These are phyloP conservation scores for Megalopta genalis DNA, from an alignment of 1,140 invertebrate species.

Conservation along the genomic window DNA sequence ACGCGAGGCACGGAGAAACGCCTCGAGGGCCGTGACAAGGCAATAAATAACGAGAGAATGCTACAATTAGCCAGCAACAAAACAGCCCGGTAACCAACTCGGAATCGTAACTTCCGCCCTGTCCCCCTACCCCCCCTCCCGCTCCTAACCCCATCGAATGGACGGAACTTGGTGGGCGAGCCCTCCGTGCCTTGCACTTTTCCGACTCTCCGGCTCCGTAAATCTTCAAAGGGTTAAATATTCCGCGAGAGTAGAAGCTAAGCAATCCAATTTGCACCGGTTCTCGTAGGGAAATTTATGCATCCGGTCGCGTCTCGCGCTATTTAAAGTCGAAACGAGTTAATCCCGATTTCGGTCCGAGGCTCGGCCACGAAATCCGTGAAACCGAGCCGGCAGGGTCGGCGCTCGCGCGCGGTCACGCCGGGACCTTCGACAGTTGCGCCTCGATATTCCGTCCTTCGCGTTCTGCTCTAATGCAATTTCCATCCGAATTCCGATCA, in stretches of 20 bases:
- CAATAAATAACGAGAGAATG: constrained; percentile 1
- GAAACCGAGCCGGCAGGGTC: too few relatives aligned
- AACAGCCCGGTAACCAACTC: background rate
- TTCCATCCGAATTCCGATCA: too few relatives aligned
- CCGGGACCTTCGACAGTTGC: too few relatives aligned
- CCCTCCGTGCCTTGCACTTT: background rate
- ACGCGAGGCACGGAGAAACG: background rate
- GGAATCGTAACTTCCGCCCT: constrained; percentile 14
- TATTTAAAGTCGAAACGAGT: constrained; percentile 7
- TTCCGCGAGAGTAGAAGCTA: background rate
- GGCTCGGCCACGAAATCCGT: background rate
- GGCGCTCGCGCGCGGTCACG: too few relatives aligned
- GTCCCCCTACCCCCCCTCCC: too few relatives aligned
- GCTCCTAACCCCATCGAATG: too few relatives aligned
- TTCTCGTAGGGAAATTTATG: constrained; percentile 22
- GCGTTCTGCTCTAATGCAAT: too few relatives aligned
- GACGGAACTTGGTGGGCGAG: background rate
- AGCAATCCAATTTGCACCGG: constrained; percentile 25
- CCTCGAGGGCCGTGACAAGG: background rate
- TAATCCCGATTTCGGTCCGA: constrained; percentile 15
- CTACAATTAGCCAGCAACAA: background rate
- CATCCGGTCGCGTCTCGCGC: background rate
- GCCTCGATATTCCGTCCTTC: too few relatives aligned
- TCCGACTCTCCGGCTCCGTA: background rate
- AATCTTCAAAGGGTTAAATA: constrained; percentile 35